Evolutionary conservation across 2,888 invertebrate genomes (phyloP), one percentile per base, ranked within the genome.

Genomic region (Ctena decussata): DNA sequence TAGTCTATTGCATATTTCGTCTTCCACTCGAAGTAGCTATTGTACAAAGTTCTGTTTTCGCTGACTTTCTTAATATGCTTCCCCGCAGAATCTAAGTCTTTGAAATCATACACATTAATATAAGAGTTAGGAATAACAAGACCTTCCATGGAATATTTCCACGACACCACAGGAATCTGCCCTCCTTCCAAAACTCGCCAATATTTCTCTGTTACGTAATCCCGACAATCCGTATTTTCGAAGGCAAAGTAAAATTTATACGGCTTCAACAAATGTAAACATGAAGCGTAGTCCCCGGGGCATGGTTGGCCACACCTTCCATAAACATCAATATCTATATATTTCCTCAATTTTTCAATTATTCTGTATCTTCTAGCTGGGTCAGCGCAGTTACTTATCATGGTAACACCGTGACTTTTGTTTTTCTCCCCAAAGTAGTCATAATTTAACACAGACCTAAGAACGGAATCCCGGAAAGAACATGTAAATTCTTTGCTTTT

Each of bases 201-300:
- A 73, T 87, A 93, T 78, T 93, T 93, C 71, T 93, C 93, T 0
- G 91, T 88, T 32, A 93, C 84, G 72, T 93, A 93, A 37, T 93
- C 93, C 46, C 84, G 77, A 75, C 93, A 93, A 75, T 89, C 87
- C 78, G 89, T 89, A 71, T 93, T 92, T 79, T 93, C 93, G 80
- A 92, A 90, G 11, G 91, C 85, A 27, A 93, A 80, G 77, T 89
- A 90, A 80, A 93, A 93, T 60, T 91, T 92, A 80, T 93, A 93
- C 80, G 84, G 44, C 53, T 73, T 82, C 11, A 86, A 49, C 18
- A 76, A 11, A 27, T 76, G 70, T 44, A 82, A 76, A 76, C 92
- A 74, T 24, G 81, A 82, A 18, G 35, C 27, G 57, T 57, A 73
- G 39, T 74, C 75, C 27, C 35, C 41, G 8, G 73, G 53, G 5